These are phyloP conservation scores for Aramus guarauna DNA, from an alignment of 2,113 vertebrate genomes.

Conservation along the genomic window DNA sequence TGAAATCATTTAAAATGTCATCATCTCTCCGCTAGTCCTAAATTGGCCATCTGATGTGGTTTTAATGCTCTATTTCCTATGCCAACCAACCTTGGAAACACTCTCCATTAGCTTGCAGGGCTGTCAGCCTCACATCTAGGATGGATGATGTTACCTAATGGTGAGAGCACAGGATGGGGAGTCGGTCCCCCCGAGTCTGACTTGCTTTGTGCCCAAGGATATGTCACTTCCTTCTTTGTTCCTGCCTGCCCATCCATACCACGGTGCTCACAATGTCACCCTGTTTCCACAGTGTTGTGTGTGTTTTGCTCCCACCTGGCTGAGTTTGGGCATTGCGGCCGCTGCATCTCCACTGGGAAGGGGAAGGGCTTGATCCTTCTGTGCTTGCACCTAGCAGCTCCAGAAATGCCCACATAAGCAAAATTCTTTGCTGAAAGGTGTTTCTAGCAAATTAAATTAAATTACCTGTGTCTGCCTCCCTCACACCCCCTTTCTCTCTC, in stretches of 20 bases:
- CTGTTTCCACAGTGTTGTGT: background rate
- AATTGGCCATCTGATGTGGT: constrained; percentile 5
- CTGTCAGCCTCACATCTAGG: background rate
- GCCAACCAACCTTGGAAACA: background rate
- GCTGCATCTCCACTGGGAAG: background rate
- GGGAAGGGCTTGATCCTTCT: background rate
- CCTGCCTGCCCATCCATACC: background rate
- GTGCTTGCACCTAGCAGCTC: background rate
- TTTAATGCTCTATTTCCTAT: constrained; percentile 34
- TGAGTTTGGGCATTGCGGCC: fast-evolving
- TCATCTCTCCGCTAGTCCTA: constrained; percentile 18
- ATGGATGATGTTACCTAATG: background rate
- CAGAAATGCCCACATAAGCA: background rate
- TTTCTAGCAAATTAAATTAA: background rate
- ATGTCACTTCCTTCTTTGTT: background rate
- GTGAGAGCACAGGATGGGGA: background rate
- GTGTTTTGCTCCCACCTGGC: background rate
- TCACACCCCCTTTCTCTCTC: background rate
- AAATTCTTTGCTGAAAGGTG: background rate
- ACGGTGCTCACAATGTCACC: background rate
- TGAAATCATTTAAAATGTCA: constrained; percentile 35
- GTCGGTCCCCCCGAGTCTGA: background rate
- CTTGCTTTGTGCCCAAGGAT: background rate
- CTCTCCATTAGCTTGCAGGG: background rate
- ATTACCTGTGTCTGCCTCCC: background rate